Conservation (phyloP, 2,113 vertebrate genomes). For the Hippopotamus amphibius region DNA sequence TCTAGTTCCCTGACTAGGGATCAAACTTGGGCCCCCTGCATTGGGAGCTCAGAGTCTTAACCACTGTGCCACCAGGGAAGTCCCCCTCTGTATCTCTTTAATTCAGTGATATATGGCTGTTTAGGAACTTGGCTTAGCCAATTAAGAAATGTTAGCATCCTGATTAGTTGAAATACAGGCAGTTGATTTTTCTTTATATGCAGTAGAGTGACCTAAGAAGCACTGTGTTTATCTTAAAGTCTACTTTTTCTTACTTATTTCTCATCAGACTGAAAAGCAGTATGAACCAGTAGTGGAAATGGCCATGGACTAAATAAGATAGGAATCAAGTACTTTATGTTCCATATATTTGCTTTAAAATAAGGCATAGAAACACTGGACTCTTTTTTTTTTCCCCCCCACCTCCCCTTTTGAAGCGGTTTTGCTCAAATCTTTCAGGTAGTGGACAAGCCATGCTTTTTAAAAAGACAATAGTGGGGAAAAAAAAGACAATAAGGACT, state of each 20-base stretch:
- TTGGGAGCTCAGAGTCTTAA: too few species aligned
- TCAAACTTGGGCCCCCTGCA: too few species aligned
- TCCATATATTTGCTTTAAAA: constrained; percentile 21
- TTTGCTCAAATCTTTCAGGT: background rate
- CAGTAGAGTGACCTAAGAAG: background rate
- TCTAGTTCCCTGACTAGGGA: too few species aligned
- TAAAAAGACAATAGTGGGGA: too few species aligned
- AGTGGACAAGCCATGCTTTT: background rate
- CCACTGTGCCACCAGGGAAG: too few species aligned
- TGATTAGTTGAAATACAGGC: background rate
- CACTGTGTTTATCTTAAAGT: constrained; percentile 8
- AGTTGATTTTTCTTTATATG: background rate
- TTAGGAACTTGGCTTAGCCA: background rate
- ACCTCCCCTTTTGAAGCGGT: background rate
- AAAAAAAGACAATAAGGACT: too few species aligned
- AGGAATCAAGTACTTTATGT: background rate
- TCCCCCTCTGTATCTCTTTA: background rate
- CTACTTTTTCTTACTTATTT: background rate
- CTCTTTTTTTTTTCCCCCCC: background rate
- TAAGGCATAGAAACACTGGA: background rate
- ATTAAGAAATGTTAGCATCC: background rate
- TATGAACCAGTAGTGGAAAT: background rate
- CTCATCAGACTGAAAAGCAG: constrained; percentile 10
- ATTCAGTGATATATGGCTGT: background rate
- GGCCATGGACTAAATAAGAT: background rate